Percentiles rank a stretch among this genome's conserved stretches.
These are phyloP conservation scores for Malacoctenus gilli DNA, from an alignment of 2,797 vertebrate species.

Conservation along the genomic window DNA sequence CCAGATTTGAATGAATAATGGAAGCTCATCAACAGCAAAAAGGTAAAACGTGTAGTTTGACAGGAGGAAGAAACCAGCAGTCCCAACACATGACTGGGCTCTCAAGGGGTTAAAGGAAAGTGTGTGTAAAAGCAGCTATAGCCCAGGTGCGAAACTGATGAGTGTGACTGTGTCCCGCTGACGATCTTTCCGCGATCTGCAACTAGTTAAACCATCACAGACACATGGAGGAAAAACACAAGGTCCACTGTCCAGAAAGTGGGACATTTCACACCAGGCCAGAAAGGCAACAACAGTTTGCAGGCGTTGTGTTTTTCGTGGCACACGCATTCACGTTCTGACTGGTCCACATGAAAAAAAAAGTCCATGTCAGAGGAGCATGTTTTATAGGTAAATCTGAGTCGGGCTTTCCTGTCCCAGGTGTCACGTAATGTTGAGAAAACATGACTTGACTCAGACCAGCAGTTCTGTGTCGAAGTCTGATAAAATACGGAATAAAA, in stretches of 20 bases:
- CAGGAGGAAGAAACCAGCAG: too few relatives aligned
- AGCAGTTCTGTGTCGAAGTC: conserved; percentile 5
- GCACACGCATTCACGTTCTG: conserved; percentile 10
- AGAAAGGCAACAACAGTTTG: conserved; percentile 10
- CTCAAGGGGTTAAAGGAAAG: too few relatives aligned
- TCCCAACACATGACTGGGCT: too few relatives aligned
- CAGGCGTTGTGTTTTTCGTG: conserved; percentile 28
- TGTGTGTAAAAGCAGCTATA: conserved; percentile 37
- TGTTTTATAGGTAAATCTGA: conserved; percentile 17
- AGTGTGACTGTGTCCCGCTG: conserved; percentile 3
- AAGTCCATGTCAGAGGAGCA: neutral
- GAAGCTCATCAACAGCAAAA: too few relatives aligned
- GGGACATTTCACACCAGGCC: neutral
- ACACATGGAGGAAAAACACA: conserved; percentile 9
- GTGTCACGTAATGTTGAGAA: neutral
- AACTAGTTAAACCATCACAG: conserved; percentile 9
- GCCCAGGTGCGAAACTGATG: conserved; percentile 26
- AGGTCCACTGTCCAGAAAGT: neutral
- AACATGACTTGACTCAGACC: neutral
- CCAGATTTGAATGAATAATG: too few relatives aligned
- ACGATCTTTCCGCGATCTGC: conserved; percentile 36
- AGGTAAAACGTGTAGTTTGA: too few relatives aligned
- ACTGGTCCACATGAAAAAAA: conserved; percentile 7
- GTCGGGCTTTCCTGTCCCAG: neutral
- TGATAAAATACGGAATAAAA: conserved; percentile 1